Conservation (phyloP, 2,113 vertebrate species). For the Motacilla alba region DNA sequence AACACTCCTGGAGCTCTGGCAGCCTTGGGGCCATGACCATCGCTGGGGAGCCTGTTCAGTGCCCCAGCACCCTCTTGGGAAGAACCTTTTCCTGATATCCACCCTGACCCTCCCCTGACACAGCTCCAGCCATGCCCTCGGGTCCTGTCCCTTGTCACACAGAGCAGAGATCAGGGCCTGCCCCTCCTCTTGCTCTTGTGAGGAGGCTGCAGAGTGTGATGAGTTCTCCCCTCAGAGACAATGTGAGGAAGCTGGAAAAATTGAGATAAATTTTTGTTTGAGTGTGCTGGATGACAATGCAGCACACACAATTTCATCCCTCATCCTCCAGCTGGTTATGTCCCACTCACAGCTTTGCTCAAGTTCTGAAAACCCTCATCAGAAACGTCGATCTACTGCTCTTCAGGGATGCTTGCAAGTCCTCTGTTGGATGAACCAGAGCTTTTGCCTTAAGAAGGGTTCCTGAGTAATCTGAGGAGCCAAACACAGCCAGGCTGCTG, state of each 20-base stretch:
- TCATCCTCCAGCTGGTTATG: neutral
- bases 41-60: neutral
- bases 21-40: too few relatives aligned
- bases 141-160: neutral
- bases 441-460: neutral
- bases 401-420: neutral
- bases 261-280: neutral
- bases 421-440: neutral
- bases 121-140: neutral
- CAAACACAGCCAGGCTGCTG: neutral
- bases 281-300: neutral
- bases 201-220: neutral
- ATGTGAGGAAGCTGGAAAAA: neutral
- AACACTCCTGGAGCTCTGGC: rapidly evolving
- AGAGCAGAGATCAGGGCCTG: neutral
- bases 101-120: neutral
- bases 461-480: conserved; percentile 21
- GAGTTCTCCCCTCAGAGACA: neutral
- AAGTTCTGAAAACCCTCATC: neutral
- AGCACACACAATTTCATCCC: neutral
- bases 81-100: rapidly evolving
- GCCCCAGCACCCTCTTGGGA: neutral
- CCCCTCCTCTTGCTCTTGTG: rapidly evolving
- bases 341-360: neutral
- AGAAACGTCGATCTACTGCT: neutral